Evolutionary conservation across 2,113 vertebrate species (phyloP).

Genomic region (Centropus unirufus): DNA sequence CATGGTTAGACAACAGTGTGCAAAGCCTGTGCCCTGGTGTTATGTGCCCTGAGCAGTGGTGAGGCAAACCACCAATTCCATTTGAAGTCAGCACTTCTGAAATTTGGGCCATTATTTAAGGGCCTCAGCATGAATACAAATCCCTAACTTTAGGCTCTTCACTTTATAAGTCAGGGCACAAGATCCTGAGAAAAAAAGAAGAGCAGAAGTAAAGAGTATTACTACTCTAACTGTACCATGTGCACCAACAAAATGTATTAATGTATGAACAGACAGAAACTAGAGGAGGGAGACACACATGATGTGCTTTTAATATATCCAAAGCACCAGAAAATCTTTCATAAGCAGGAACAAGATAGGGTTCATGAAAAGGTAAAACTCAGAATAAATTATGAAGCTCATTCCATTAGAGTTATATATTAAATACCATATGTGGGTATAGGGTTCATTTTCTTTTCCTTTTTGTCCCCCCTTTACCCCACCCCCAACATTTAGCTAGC

Average conservation of each 20-base stretch:
- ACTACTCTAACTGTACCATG: slow-evolving; percentile 30
- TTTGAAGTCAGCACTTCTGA: background rate
- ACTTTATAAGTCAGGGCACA: background rate
- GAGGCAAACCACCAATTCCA: background rate
- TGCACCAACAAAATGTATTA: slow-evolving; percentile 57
- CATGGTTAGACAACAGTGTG: fast-evolving
- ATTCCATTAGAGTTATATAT: slow-evolving; percentile 49
- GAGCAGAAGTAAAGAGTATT: slow-evolving; percentile 38
- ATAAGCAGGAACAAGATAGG: slow-evolving; percentile 62
- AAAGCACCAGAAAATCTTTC: slow-evolving; percentile 65
- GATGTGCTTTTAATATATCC: slow-evolving; percentile 69
- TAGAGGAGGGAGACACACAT: slow-evolving; percentile 44
- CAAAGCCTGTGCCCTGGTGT: background rate
- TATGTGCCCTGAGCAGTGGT: background rate
- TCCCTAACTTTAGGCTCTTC: background rate
- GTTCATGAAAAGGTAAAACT: slow-evolving; percentile 71
- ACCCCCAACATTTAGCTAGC: background rate
- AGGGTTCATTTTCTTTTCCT: background rate
- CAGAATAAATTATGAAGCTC: slow-evolving; percentile 71
- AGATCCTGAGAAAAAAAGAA: slow-evolving; percentile 44
- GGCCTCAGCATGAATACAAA: background rate
- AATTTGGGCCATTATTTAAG: background rate
- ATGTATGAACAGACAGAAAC: slow-evolving; percentile 27
- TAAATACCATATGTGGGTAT: slow-evolving; percentile 61
- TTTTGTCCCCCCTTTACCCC: background rate